Conservation (phyloP, 2,888 invertebrate species). For the Xylota sylvarum region DNA sequence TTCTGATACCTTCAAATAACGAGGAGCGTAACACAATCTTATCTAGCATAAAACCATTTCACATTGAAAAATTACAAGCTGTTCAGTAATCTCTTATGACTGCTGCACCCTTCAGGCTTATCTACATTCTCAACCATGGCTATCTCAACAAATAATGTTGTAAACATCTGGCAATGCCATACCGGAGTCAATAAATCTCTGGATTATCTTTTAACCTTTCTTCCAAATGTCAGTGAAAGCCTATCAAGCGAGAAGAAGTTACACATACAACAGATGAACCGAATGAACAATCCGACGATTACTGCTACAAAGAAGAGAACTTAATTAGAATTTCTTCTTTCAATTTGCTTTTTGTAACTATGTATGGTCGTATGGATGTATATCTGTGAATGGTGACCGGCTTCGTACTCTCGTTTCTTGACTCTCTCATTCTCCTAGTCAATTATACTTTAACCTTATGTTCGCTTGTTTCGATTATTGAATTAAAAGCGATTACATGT, state of each 20-base stretch:
- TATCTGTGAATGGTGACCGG: neutral
- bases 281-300: conserved; percentile 2
- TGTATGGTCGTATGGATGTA: no score
- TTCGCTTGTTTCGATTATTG: conserved; percentile 59
- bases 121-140: no score
- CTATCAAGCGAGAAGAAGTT: conserved; percentile 11
- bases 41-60: no score
- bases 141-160: no score
- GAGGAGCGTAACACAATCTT: no score
- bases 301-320: conserved; percentile 25
- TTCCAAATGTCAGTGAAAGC: conserved; percentile 38
- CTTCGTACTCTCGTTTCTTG: neutral
- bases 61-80: no score
- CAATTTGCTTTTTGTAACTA: conserved; percentile 12
- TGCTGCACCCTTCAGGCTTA: no score
- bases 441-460: conserved; percentile 44
- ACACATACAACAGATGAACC: conserved; percentile 28
- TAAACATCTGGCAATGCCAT: conserved; percentile 7
- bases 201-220: conserved; percentile 38
- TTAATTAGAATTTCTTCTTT: conserved; percentile 50
- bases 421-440: conserved; percentile 4
- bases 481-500: conserved; percentile 53
- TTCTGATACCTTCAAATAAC: no score
- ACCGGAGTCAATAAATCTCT: neutral
- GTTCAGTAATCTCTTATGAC: no score